Base-by-base conservation (phyloP, 1,140 invertebrate genomes). In the Drosophila parvula region DNA sequence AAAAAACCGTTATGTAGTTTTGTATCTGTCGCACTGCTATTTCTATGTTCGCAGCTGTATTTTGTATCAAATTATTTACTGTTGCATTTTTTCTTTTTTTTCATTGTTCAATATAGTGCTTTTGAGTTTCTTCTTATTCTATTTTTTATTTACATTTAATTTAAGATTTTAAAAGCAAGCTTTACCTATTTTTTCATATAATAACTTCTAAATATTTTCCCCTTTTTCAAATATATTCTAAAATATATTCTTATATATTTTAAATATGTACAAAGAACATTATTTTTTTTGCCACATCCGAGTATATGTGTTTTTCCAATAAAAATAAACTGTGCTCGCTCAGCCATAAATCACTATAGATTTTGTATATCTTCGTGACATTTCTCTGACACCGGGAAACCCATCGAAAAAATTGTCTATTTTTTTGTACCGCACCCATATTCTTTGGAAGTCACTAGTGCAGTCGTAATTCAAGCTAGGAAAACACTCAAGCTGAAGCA, bases 401-500 rank as follows among this genome's bases (percentile, higher is more conserved):
- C 43, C 47, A 67, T 67, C 38, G 18, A 22, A 61, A 60, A 11
- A 22, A 9, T 32, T 28, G 18, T 12, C 12, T 53, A 32, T 11
- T n/a, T 48, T 44, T 55, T 58, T 57, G 4, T 36, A 28, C 27
- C 65, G 18, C 30, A 44, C 38, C 62, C 32, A 22, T 36, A 38
- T 69, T 67, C 62, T 51, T 38, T 0, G 8, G 47, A 69, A 69
- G 36, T 64, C 36, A 36, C 27, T 43, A 44, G 40, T 43, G 45
- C 57, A 47, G 3, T 53, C 30, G 48, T 76, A 61, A 51, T 62
- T 75, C 38, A 36, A 61, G 63, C 45, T 14, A 53, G 40, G 48
- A 68, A 82, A 78, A 60, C 75, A 61, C 41, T 64, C 79, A 58
- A 56, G 47, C 60, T 56, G 43, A 38, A 48, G 43, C 41, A 41